These are phyloP conservation scores for Oscheius sp. DNA, from an alignment of 2,888 invertebrate genomes.

Conservation along the genomic window DNA sequence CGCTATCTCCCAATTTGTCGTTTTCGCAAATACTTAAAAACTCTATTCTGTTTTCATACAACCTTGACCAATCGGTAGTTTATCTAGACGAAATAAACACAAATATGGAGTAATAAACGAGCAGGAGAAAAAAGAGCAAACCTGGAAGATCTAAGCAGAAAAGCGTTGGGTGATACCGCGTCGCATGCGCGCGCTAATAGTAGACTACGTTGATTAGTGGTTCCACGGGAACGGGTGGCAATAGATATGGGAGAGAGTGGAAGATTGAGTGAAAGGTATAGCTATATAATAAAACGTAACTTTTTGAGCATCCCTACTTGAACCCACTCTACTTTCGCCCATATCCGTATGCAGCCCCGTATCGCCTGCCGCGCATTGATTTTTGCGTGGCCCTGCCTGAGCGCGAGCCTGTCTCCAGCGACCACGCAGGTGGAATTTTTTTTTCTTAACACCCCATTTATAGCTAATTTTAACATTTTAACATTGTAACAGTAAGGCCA, in stretches of 20 bases:
- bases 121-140: no score
- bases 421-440: conserved; percentile 35
- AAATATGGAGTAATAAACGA: no score
- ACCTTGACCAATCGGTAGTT: no score
- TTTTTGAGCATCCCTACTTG: conserved; percentile 25
- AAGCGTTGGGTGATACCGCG: neutral
- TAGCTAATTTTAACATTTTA: conserved; percentile 9
- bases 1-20: no score
- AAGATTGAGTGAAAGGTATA: neutral
- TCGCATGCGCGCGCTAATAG: conserved; percentile 26
- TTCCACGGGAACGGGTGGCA: conserved; percentile 1
- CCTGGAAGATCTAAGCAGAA: neutral
- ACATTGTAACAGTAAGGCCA: neutral
- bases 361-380: conserved; percentile 41
- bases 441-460: conserved; percentile 21
- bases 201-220: conserved; percentile 28
- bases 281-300: conserved; percentile 9
- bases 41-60: no score
- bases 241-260: conserved; percentile 12
- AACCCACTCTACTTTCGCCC: conserved; percentile 32
- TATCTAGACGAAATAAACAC: no score
- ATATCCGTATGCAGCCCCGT: conserved; percentile 42
- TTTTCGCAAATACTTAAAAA: no score
- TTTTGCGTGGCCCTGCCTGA: conserved; percentile 38
- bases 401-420: conserved; percentile 35